These are phyloP conservation scores for Rissa tridactyla DNA, from an alignment of 2,113 vertebrate species.

Conservation along the genomic window DNA sequence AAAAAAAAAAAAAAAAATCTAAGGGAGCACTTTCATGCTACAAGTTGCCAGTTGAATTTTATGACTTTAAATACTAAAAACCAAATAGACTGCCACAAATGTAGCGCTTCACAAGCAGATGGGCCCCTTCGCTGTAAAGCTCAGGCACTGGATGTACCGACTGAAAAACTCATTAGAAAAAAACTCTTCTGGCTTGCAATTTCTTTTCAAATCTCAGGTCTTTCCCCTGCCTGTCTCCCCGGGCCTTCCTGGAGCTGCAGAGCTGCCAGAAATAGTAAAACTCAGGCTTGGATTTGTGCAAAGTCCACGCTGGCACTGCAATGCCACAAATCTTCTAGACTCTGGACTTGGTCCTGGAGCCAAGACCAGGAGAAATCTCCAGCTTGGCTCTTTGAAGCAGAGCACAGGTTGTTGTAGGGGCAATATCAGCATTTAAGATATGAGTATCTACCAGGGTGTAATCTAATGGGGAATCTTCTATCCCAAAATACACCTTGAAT, in stretches of 20 bases:
- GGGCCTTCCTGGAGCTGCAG: not conserved
- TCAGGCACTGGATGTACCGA: accelerated
- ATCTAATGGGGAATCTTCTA: not conserved
- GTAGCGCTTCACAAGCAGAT: not conserved
- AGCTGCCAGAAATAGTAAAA: not conserved
- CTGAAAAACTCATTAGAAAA: not conserved
- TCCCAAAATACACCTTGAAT: not conserved
- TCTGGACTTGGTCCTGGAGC: not conserved
- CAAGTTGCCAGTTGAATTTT: not conserved
- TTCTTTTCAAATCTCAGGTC: not conserved
- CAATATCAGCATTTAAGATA: not conserved
- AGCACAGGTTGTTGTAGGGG: not conserved
- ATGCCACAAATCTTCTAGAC: not conserved
- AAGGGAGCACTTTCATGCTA: not conserved
- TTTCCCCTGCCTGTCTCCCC: not conserved
- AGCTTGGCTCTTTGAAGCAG: not conserved
- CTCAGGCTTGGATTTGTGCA: not conserved
- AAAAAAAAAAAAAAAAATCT: not conserved
- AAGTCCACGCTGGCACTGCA: accelerated
- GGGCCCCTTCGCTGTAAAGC: not conserved
- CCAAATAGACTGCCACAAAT: not conserved
- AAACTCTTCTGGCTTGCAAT: not conserved
- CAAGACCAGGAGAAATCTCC: not conserved
- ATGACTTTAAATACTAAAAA: not conserved
- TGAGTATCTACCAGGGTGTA: not conserved